phyloP scores from a whole-genome alignment of 2,888 invertebrate species.

The Megamerina dolium region DNA sequence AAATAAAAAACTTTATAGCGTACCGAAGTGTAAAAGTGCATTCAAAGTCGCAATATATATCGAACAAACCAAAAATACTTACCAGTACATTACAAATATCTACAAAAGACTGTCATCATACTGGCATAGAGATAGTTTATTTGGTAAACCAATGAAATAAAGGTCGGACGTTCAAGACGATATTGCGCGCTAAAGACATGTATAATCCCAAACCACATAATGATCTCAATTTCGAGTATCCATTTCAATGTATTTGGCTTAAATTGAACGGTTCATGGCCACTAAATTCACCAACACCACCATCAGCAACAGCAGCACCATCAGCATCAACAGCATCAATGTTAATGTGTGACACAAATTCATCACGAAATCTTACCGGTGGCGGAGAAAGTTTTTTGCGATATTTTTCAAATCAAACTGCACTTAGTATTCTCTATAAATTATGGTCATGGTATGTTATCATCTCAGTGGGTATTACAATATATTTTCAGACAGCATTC shows the following conservation, averaged over 20 bases:
- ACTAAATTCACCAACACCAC: constrained; percentile 7
- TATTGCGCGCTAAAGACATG: no score
- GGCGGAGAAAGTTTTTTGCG: no score
- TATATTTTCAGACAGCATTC: constrained; percentile 40
- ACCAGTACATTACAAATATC: no score
- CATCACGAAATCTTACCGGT: background rate
- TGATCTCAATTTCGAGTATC: constrained; percentile 35
- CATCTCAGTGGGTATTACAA: constrained; percentile 38
- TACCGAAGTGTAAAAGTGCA: no score
- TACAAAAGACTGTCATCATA: no score
- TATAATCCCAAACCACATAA: constrained; percentile 31
- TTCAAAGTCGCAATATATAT: no score
- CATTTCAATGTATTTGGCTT: constrained; percentile 42
- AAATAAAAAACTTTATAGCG: no score
- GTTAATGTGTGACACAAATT: constrained; percentile 1
- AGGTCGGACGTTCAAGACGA: no score
- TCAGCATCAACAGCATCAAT: background rate
- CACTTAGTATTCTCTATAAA: constrained; percentile 27
- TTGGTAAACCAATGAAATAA: no score
- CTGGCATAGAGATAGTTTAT: no score
- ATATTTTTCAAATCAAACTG: no score
- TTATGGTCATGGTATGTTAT: constrained; percentile 44
- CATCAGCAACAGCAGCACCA: background rate
- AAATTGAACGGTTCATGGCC: constrained; percentile 48
- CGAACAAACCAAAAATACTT: no score